Percentiles rank a stretch among this genome's conserved stretches.
These are phyloP conservation scores for Heliocidaris erythrogramma DNA, from an alignment of 35 echinoderm and acorn worm genomes.

Conservation along the genomic window DNA sequence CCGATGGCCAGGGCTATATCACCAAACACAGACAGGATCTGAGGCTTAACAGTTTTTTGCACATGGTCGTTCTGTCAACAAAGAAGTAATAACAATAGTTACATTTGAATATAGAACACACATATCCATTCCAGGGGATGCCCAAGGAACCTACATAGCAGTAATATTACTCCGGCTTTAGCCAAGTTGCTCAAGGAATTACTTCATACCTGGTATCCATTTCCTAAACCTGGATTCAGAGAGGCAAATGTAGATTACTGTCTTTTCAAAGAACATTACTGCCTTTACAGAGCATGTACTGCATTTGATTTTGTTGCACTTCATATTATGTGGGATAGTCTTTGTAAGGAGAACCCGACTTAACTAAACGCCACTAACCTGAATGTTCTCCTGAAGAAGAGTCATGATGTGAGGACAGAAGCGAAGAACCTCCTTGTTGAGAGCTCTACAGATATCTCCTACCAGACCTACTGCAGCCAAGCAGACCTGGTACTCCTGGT, in stretches of 20 bases:
- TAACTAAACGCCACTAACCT: slow-evolving; percentile 53
- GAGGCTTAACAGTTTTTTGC: slow-evolving; percentile 87
- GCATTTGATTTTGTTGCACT: too few species aligned
- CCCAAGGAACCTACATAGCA: too few species aligned
- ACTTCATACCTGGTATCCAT: too few species aligned
- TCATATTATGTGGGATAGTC: not conserved
- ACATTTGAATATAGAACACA: too few species aligned
- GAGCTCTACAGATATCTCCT: slow-evolving; percentile 87
- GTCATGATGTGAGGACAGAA: slow-evolving; percentile 87
- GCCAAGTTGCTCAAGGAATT: too few species aligned
- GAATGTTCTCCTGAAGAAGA: slow-evolving; percentile 75
- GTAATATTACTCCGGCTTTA: too few species aligned
- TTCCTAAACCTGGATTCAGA: too few species aligned
- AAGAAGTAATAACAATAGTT: too few species aligned
- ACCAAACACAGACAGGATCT: slow-evolving; percentile 98
- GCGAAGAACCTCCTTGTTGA: slow-evolving; percentile 75
- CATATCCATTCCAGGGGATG: too few species aligned
- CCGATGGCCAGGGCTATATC: slow-evolving; percentile 97
- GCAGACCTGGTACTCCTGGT: slow-evolving; percentile 89
- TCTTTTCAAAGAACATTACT: too few species aligned
- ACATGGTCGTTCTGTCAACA: slow-evolving; percentile 79
- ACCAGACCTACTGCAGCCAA: slow-evolving; percentile 88
- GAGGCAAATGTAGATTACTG: too few species aligned
- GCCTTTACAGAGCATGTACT: too few species aligned
- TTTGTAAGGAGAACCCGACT: not conserved